Evolutionary conservation across 2,113 vertebrate genomes (phyloP), one percentile per base, ranked within the genome.

Genomic region (Rhombomys opimus): DNA sequence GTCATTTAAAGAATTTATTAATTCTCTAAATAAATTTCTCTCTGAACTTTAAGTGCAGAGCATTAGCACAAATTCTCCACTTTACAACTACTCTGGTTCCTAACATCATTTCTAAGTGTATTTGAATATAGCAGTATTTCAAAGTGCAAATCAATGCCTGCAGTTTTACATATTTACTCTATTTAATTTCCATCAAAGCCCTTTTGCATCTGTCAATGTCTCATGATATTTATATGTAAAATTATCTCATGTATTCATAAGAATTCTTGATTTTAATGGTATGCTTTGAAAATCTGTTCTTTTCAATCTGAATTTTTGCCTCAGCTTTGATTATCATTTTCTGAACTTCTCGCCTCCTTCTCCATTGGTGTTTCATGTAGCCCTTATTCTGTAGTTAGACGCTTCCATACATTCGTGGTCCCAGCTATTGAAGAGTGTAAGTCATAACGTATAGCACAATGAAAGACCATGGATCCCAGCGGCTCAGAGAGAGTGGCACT

Each of bases 51-150:
- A 17, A 87, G 41, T 27, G 23, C 0, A 92, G 11, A 5, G 50
- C 1, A 82, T 10, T 0, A 75, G 75, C 70, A 32, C 8, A 50
- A n/a, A n/a, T 38, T 25, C 35, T n/a, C 81, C 18, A 38, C 50
- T 35, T 10, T 76, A 61, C 3, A 10, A 35, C 23, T 41, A 13
- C 0, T 32, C 0, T 22, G 0, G 25, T 6, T 2, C 8, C 50
- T 10, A 46, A 17, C 0, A 57, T 5, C 10, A 85, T 70, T 52
- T 78, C 11, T 32, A 18, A 59, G 22, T 57, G 0, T 23, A 41
- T 23, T 18, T 11, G 0, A 7, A 80, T 17, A 72, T 1, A 91
- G 14, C 6, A 59, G 7, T 27, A 70, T 2, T 35, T 1, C 1
- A 87, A 85, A 84, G 63, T 57, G 30, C 1, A 57, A 63, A 84